Evolutionary conservation across 2,113 vertebrate species (phyloP), one percentile per base, ranked within the genome.

Genomic region (Pterocles gutturalis): DNA sequence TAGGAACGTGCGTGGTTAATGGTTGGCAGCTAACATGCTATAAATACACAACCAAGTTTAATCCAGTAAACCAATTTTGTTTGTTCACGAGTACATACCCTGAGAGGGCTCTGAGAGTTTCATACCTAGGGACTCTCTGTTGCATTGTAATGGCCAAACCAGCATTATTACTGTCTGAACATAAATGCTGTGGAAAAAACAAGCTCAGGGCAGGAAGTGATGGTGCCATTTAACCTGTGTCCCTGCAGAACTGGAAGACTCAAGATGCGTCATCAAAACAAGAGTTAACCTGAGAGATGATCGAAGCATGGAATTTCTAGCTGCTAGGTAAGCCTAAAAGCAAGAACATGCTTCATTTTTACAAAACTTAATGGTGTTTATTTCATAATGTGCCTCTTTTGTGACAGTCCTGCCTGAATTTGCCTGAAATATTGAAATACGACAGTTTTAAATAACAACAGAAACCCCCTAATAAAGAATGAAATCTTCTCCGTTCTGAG

Each of bases 251-350:
- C 78, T 57, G n/a, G 18, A 79, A 91, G 70, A 55, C 51, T 89
- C 72, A 26, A 87, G 45, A 69, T 62, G 41, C 41, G 49, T 61
- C 58, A 86, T 80, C 72, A 83, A 71, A 79, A 84, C 62, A 73
- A 64, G 45, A 71, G 36, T 60, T 88, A 86, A 78, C 51, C 29
- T 34, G 46, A 70, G 67, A 83, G n/a, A 87, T 38, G 51, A 93
- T 26, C 0, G 0, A 87, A 78, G 24, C 0, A 0, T 55, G 24
- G 38, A 65, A n/a, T 78, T 87, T 73, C 76, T 53, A 78, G 29
- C 33, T 93, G 38, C 64, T 83, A 71, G 41, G 62, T 88, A 88
- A 83, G 67, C 33, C 43, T 78, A 55, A 55, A 94, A 93, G 83
- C 66, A 83, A 57, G 36, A 75, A 36, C 10, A 13, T 25, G 24